Evolutionary conservation across 92 coral and sea anemone species (phyloP).

Genomic region (Nematostella vectensis): DNA sequence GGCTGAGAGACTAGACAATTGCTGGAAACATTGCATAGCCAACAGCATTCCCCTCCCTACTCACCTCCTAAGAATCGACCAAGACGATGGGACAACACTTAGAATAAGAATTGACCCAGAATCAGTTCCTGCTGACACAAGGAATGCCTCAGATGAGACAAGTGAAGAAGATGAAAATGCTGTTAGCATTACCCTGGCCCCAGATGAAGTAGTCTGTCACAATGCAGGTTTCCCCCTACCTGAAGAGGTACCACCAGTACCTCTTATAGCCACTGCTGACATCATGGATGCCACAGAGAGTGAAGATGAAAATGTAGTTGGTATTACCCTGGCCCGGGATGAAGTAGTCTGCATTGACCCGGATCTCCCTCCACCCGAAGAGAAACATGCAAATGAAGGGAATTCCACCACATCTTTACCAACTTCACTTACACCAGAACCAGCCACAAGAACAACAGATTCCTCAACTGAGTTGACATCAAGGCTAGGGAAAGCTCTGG

Average conservation of each 20-base stretch:
- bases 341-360: neutral
- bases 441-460: constrained; percentile 1
- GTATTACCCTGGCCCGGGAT: neutral
- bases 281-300: neutral
- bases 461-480: too few relatives aligned
- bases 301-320: neutral
- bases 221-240: too few relatives aligned
- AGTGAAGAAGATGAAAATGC: too few relatives aligned
- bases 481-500: too few relatives aligned
- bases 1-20: too few relatives aligned
- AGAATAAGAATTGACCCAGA: constrained; percentile 1
- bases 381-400: neutral
- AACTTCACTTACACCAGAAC: neutral
- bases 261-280: neutral
- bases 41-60: too few relatives aligned
- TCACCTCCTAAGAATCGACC: too few relatives aligned
- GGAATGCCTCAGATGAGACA: neutral
- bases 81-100: too few relatives aligned
- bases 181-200: too few relatives aligned
- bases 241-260: too few relatives aligned
- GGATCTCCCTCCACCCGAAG: neutral
- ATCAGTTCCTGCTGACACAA: neutral
- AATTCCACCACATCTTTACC: constrained; percentile 2
- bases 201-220: too few relatives aligned
- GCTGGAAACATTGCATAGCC: too few relatives aligned